These are phyloP conservation scores for Brachyptera putata DNA, from an alignment of 2,888 invertebrate genomes.

Conservation along the genomic window DNA sequence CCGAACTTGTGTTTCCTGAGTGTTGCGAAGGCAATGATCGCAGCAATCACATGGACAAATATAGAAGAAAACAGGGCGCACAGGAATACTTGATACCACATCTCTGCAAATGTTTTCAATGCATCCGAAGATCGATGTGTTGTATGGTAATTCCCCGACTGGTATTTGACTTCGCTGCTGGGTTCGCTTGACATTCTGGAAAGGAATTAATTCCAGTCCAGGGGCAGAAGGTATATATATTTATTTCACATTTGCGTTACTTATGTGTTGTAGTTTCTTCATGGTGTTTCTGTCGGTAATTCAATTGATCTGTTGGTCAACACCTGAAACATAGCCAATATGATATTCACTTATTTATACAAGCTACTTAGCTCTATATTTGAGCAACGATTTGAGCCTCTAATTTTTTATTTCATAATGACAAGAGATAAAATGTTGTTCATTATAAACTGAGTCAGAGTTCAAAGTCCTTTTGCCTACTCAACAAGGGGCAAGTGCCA, in stretches of 20 bases:
- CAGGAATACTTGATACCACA: constrained; percentile 96
- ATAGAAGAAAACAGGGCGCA: constrained; percentile 94
- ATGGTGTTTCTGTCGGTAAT: neutral
- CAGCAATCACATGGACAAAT: constrained; percentile 83
- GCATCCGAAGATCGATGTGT: too few relatives aligned
- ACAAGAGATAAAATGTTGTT: too few relatives aligned
- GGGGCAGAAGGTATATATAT: neutral
- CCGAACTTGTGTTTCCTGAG: constrained; percentile 92
- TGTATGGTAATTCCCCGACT: too few relatives aligned
- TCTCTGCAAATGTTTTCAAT: constrained; percentile 76
- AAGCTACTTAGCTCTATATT: too few relatives aligned
- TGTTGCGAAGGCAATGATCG: constrained; percentile 84
- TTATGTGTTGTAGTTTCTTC: neutral
- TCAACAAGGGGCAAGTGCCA: too few relatives aligned
- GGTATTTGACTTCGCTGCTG: constrained; percentile 3
- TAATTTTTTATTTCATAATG: too few relatives aligned
- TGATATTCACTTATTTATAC: too few relatives aligned
- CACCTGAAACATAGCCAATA: constrained; percentile 8
- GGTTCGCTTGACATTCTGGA: constrained; percentile 10
- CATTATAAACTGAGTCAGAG: too few relatives aligned
- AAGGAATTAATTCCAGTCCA: too few relatives aligned
- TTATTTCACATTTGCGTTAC: neutral
- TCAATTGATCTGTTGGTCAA: constrained; percentile 7
- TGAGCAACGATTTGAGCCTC: too few relatives aligned
- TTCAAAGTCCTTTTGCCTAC: too few relatives aligned